Percentiles rank a stretch among this genome's conserved stretches.
phyloP scores from a whole-genome alignment of 1,140 invertebrate genomes.

The Drosophila yakuba region DNA sequence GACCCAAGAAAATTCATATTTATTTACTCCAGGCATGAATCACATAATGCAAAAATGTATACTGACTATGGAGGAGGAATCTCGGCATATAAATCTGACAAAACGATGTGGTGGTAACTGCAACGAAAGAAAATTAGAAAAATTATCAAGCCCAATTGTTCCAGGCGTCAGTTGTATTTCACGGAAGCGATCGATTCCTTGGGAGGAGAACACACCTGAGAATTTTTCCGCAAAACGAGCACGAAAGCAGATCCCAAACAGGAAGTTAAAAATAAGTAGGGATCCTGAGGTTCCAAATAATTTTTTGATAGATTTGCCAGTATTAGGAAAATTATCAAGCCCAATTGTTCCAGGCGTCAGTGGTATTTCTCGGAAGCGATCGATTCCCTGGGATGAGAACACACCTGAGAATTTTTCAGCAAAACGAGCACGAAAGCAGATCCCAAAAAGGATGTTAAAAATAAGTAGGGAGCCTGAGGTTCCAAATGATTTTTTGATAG shows the following conservation, averaged over 20 bases:
- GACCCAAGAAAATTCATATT: no score
- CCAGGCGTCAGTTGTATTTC: not conserved
- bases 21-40: conserved; percentile 1
- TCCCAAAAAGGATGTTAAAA: no score
- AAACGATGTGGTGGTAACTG: not conserved
- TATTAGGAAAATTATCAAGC: no score
- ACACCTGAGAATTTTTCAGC: no score
- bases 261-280: no score
- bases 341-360: no score
- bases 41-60: conserved; percentile 1
- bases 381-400: no score
- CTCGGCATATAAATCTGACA: not conserved
- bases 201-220: not conserved
- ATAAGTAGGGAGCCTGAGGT: not conserved
- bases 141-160: not conserved
- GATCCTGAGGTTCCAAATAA: not conserved
- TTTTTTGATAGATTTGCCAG: not conserved
- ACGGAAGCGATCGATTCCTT: not conserved
- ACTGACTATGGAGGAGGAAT: not conserved
- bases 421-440: no score
- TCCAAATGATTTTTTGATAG: not conserved
- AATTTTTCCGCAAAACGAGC: not conserved
- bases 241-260: no score
- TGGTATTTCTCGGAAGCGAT: no score
- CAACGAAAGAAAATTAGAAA: not conserved